Conservation (phyloP, 2,113 vertebrate species). For the Otus sunia region DNA sequence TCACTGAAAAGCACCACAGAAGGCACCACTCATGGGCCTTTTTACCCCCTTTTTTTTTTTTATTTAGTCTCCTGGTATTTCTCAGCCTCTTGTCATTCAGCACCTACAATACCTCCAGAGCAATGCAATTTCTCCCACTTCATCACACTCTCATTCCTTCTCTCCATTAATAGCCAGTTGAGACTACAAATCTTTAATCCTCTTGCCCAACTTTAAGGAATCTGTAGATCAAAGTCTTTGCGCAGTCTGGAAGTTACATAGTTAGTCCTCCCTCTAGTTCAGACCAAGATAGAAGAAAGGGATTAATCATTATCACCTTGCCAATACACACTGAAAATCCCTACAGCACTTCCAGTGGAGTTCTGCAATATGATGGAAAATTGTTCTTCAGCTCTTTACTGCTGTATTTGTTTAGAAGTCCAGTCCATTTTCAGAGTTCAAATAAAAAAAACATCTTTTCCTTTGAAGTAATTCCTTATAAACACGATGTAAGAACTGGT, state of each 20-base stretch:
- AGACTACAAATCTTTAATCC: not conserved
- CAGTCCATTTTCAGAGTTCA: not conserved
- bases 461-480: not conserved
- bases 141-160: not conserved
- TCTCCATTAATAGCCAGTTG: not conserved
- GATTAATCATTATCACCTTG: not conserved
- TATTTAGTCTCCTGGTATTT: not conserved
- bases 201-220: not conserved
- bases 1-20: not conserved
- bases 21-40: not conserved
- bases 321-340: not conserved
- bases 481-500: not conserved
- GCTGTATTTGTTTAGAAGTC: not conserved
- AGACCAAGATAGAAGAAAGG: not conserved
- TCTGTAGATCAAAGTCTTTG: slow-evolving; percentile 5
- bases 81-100: not conserved
- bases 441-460: not conserved
- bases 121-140: not conserved
- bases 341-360: not conserved
- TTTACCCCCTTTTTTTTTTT: not conserved
- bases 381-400: not conserved
- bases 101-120: not conserved
- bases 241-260: not conserved
- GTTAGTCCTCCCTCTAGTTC: not conserved
- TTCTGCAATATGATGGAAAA: not conserved